Conservation (phyloP, 2,888 invertebrate genomes). For the Pterostichus niger region DNA sequence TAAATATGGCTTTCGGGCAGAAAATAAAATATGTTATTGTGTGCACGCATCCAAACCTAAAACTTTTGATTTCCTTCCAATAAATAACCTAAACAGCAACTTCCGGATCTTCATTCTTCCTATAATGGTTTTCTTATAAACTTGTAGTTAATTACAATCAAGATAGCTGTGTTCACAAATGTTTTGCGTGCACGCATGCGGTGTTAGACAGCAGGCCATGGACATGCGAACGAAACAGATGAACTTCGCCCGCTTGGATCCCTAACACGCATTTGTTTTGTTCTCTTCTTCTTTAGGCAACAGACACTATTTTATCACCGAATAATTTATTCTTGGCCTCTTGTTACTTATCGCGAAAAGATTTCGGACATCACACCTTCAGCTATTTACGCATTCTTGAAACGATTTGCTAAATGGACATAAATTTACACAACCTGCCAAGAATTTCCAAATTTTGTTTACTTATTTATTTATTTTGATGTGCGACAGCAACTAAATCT, state of each 20-base stretch:
- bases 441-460: not conserved
- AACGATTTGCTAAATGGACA: too few relatives aligned
- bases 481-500: too few relatives aligned
- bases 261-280: conserved; percentile 52
- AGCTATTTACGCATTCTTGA: too few relatives aligned
- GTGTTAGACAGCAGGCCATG: conserved; percentile 43
- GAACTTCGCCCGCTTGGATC: conserved; percentile 32
- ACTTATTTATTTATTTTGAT: too few relatives aligned
- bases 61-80: conserved; percentile 53
- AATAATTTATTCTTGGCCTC: conserved; percentile 37
- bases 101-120: conserved; percentile 42
- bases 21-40: conserved; percentile 40
- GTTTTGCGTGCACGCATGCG: conserved; percentile 62
- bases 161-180: conserved; percentile 58
- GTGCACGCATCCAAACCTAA: conserved; percentile 34
- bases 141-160: conserved; percentile 58
- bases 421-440: too few relatives aligned
- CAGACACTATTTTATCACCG: conserved; percentile 20
- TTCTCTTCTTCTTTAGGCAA: conserved; percentile 5
- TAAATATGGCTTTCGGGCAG: not conserved
- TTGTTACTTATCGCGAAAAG: conserved; percentile 12
- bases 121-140: conserved; percentile 64
- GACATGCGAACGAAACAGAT: conserved; percentile 63
- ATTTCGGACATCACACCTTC: too few relatives aligned
- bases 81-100: conserved; percentile 53